Evolutionary conservation across 2,797 vertebrate genomes (phyloP).

Genomic region (Kryptolebias ocellatus): DNA sequence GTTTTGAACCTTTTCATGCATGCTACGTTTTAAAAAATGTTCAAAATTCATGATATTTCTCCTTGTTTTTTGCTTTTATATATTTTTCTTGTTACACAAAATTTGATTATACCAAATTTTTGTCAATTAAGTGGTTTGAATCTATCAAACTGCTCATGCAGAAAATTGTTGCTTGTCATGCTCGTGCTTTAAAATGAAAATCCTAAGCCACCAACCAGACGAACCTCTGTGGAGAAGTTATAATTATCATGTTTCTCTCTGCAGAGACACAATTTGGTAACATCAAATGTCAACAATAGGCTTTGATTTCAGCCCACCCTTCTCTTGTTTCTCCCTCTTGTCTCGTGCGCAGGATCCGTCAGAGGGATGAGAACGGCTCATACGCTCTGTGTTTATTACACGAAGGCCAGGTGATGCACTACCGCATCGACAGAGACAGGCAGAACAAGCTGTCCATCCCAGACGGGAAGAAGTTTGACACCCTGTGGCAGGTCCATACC

Average conservation of each 20-base stretch:
- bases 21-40: no score
- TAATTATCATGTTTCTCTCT: neutral
- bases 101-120: no score
- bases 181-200: no score
- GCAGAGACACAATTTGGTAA: neutral
- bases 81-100: no score
- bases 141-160: no score
- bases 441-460: conserved; percentile 92
- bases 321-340: neutral
- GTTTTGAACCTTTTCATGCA: no score
- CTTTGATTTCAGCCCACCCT: neutral
- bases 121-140: no score
- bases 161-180: no score
- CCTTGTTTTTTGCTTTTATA: no score
- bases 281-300: neutral
- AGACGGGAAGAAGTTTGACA: conserved; percentile 97
- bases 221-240: no score
- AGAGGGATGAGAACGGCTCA: conserved; percentile 88
- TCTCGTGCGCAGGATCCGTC: conserved; percentile 85
- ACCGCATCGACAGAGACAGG: conserved; percentile 92
- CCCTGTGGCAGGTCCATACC: conserved; percentile 92
- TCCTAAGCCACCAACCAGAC: no score
- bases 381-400: conserved; percentile 93
- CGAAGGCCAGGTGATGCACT: conserved; percentile 91
- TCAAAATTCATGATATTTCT: no score